phyloP scores from a whole-genome alignment of 2,888 invertebrate species.

The Apantesis nais region DNA sequence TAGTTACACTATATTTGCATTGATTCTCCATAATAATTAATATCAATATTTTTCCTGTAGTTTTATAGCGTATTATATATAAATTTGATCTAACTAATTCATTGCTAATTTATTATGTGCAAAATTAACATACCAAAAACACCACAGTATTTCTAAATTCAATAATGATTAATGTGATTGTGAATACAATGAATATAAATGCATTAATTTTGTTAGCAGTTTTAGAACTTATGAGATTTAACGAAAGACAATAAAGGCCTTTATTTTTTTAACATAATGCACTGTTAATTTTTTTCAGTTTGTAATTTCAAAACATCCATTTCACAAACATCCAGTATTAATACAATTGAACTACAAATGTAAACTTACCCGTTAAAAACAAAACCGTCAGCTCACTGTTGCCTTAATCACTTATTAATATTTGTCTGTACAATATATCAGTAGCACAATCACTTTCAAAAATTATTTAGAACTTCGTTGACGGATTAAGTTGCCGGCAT shows the following conservation, averaged over 20 bases:
- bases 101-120: not conserved
- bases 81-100: not conserved
- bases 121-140: not conserved
- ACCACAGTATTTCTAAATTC: not conserved
- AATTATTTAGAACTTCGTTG: constrained; percentile 45
- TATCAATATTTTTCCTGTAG: not conserved
- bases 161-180: not conserved
- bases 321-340: not conserved
- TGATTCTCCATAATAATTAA: not conserved
- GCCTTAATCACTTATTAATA: constrained; percentile 43
- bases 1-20: not conserved
- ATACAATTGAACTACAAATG: not conserved
- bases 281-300: not conserved
- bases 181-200: not conserved
- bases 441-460: constrained; percentile 63
- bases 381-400: constrained; percentile 42
- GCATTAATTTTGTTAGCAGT: not conserved
- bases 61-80: not conserved
- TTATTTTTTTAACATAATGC: not conserved
- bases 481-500: constrained; percentile 69
- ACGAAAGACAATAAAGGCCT: not conserved
- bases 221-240: not conserved
- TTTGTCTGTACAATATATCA: constrained; percentile 47
- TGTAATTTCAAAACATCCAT: not conserved
- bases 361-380: constrained; percentile 59